Conservation (phyloP, 2,888 invertebrate species). For the Lithophane ornitopus region DNA sequence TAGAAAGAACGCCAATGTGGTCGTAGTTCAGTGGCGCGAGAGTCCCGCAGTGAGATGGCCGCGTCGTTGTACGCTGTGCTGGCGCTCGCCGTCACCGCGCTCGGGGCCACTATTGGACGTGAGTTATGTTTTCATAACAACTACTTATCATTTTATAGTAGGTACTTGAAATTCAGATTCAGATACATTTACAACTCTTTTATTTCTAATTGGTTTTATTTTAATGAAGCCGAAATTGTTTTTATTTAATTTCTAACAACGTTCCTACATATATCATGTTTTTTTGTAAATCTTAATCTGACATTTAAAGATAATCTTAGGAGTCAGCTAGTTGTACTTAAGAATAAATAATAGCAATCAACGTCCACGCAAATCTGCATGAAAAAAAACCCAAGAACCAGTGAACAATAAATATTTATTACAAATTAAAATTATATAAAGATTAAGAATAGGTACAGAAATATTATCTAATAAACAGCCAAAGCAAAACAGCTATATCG, state of each 20-base stretch:
- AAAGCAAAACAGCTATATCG: constrained; percentile 16
- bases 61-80: constrained; percentile 84
- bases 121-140: constrained; percentile 73
- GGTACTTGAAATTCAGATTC: constrained; percentile 23
- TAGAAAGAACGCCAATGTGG: constrained; percentile 84
- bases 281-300: not conserved
- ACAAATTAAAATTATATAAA: not conserved
- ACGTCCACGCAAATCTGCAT: constrained; percentile 4
- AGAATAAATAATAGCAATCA: constrained; percentile 1
- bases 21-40: constrained; percentile 82
- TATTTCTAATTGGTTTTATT: constrained; percentile 1
- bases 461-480: not conserved
- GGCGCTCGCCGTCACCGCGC: constrained; percentile 82
- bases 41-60: constrained; percentile 83
- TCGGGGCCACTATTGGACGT: constrained; percentile 87
- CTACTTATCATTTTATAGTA: not conserved
- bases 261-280: no score
- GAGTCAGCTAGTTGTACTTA: not conserved
- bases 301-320: not conserved
- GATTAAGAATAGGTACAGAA: not conserved
- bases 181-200: no score
- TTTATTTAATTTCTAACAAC: not conserved
- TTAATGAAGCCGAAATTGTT: not conserved
- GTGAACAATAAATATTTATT: not conserved
- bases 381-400: not conserved